Base-by-base conservation (phyloP, 2,113 vertebrate species). In the Zosterops borbonicus region DNA sequence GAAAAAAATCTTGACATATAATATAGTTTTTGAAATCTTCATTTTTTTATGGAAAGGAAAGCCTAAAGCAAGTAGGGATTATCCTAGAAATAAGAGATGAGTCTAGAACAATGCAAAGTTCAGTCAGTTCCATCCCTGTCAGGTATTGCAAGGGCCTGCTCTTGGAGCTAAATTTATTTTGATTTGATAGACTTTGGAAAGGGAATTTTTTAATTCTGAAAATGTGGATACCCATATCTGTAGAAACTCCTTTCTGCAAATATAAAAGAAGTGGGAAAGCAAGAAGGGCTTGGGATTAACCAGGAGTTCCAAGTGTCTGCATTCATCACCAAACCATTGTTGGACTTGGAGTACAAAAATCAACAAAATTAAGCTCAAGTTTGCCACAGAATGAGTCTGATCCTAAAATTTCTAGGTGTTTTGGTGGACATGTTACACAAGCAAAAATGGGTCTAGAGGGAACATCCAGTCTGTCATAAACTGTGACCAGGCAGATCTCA, bases 211-310 rank as follows among this genome's bases (percentile, higher is more conserved):
- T 37, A 46, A 25, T 58, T 46, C 12, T 31, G 23, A 62, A 81
- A 67, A 74, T n/a, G 9, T 18, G 4, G 14, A 20, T 49, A 74
- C 53, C 0, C 1, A 1, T 58, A 62, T 2, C 5, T 28, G 15
- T 11, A 58, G 37, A 89, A 64, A 75, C n/a, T 16, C 14, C 58
- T 74, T 69, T 71, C 11, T 65, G 12, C 3, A 47, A 91, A 80
- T 23, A 76, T 4, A 63, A 42, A 70, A 56, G 33, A 55, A 68
- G 6, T 9, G 9, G 5, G 9, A 64, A 77, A 92, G 12, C 14
- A 63, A 68, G 25, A 19, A 75, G 47, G 16, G 7, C 31, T 78
- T 16, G 25, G 9, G 58, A 35, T 60, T 63, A 60, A 39, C 11
- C 31, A 80, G 25, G 14, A n/a, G 11, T 14, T 39, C 55, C 41